A percentile compares a stretch with the other conserved stretches of the same genome.
phyloP scores from a whole-genome alignment of 2,888 invertebrate genomes.

The Drosophila setosimentum region DNA sequence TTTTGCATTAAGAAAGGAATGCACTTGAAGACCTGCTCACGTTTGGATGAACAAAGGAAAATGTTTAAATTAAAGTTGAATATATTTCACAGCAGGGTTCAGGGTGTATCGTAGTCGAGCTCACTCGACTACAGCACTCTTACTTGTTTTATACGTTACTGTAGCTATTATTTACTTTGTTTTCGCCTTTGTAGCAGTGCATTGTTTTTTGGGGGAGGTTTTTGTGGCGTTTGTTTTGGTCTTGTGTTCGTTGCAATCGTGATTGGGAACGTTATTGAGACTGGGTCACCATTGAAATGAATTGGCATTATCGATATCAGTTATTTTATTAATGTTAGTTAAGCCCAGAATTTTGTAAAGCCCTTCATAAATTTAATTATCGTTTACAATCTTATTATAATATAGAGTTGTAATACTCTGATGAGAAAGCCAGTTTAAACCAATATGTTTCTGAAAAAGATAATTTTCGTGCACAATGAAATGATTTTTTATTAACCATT shows the following conservation, averaged over 20 bases:
- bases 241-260: constrained; percentile 36
- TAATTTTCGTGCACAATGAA: not conserved
- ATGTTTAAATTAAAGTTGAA: no score
- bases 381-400: not conserved
- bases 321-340: not conserved
- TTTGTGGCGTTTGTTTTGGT: constrained; percentile 55
- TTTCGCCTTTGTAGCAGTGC: constrained; percentile 8
- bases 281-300: not conserved
- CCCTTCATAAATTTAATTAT: not conserved
- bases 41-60: no score
- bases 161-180: not conserved
- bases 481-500: not conserved
- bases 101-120: no score
- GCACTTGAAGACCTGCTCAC: no score
- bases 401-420: not conserved
- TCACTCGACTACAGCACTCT: no score
- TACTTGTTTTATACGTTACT: not conserved
- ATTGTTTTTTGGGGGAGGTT: not conserved
- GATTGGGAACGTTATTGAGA: constrained; percentile 8
- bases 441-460: not conserved
- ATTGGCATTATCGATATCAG: not conserved
- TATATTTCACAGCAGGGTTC: no score
- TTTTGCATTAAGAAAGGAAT: no score
- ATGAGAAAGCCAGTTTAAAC: not conserved
- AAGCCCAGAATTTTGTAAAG: no score